A percentile compares a stretch with the other conserved stretches of the same genome.
Evolutionary conservation across 2,797 vertebrate genomes (phyloP).

Genomic region (Botia almorhae): DNA sequence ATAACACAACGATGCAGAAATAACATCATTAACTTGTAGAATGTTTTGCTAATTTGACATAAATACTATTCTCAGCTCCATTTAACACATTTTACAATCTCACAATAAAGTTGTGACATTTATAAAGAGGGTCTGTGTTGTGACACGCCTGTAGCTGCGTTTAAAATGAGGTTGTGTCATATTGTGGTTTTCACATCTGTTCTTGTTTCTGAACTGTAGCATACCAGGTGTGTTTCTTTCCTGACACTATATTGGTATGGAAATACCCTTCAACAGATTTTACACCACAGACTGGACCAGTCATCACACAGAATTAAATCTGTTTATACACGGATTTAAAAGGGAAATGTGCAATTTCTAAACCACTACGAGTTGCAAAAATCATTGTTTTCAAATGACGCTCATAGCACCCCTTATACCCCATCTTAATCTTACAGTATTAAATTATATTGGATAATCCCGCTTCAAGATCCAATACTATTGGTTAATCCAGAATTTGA

Average conservation of each 20-base stretch:
- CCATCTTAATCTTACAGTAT: not conserved
- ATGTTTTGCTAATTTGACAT: too few relatives aligned
- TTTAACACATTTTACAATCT: not conserved
- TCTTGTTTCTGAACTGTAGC: conserved; percentile 3
- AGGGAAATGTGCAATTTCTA: not conserved
- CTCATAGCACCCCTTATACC: not conserved
- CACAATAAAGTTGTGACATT: not conserved
- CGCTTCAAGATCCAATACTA: not conserved
- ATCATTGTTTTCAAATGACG: not conserved
- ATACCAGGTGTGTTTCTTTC: conserved; percentile 12
- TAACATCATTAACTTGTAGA: too few relatives aligned
- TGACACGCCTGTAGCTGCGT: not conserved
- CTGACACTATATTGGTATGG: conserved; percentile 26
- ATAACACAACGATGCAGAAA: too few relatives aligned
- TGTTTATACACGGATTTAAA: conserved; percentile 11
- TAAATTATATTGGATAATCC: too few relatives aligned
- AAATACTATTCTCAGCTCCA: not conserved
- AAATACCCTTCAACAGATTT: conserved; percentile 41
- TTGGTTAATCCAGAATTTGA: not conserved
- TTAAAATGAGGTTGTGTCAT: not conserved
- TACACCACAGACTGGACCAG: conserved; percentile 6
- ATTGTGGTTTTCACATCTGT: not conserved
- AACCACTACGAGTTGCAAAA: not conserved
- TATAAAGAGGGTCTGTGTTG: not conserved
- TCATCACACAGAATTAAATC: conserved; percentile 5